Conservation (phyloP, 2,113 vertebrate species). For the Synchiropus splendidus region DNA sequence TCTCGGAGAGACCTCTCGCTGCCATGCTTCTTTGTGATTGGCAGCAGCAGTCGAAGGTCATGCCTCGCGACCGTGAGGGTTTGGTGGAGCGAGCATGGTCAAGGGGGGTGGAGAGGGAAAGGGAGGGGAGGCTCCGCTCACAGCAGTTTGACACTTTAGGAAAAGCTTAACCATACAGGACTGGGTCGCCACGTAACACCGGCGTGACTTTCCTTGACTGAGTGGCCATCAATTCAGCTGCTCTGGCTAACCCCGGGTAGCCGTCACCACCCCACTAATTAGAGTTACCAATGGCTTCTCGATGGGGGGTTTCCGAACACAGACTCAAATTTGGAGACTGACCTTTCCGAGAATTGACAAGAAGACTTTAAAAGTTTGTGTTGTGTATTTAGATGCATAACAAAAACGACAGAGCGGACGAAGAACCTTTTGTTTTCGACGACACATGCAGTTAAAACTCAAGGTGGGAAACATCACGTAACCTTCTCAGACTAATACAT, state of each 20-base stretch:
- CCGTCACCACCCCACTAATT: conserved; percentile 55
- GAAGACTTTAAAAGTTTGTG: no score
- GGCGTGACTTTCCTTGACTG: conserved; percentile 74
- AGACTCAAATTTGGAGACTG: conserved; percentile 29
- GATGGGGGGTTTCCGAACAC: conserved; percentile 17
- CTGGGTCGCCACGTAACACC: conserved; percentile 74
- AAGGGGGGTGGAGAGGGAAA: conserved; percentile 22
- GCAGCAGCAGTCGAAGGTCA: conserved; percentile 94
- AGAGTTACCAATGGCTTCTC: conserved; percentile 46
- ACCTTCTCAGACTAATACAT: no score
- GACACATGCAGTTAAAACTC: no score
- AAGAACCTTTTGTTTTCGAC: no score
- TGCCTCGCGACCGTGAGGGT: conserved; percentile 75
- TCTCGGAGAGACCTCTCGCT: conserved; percentile 79
- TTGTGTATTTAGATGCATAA: no score
- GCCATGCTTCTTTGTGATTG: conserved; percentile 87
- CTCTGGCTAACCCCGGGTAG: conserved; percentile 30
- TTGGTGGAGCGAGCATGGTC: conserved; percentile 71
- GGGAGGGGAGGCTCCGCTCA: conserved; percentile 64
- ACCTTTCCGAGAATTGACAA: conserved; percentile 16
- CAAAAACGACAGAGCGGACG: no score
- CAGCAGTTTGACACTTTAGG: conserved; percentile 52
- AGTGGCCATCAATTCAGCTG: conserved; percentile 81
- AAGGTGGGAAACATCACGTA: no score
- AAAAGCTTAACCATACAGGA: conserved; percentile 79